phyloP scores from a whole-genome alignment of 2,888 invertebrate genomes.

The Colostygia pectinataria region DNA sequence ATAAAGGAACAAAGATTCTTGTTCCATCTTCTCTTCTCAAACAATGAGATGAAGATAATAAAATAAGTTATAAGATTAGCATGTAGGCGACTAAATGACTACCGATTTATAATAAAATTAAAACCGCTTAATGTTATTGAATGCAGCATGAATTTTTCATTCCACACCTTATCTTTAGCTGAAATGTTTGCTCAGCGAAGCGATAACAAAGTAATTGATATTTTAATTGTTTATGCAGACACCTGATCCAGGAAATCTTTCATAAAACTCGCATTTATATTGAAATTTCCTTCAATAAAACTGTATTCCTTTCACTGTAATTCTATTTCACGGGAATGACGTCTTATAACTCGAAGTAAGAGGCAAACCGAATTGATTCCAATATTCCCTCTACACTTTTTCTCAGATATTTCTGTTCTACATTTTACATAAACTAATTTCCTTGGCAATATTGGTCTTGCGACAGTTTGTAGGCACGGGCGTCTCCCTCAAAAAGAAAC shows the following conservation, averaged over 20 bases:
- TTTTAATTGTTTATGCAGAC: slow-evolving; percentile 61
- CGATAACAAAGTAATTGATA: slow-evolving; percentile 57
- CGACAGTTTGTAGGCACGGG: slow-evolving; percentile 77
- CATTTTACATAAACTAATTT: slow-evolving; percentile 83
- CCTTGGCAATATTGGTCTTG: slow-evolving; percentile 81
- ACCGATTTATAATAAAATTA: too few species aligned
- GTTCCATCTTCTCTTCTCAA: too few species aligned
- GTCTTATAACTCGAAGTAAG: slow-evolving; percentile 58
- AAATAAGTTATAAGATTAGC: too few species aligned
- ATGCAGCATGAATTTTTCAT: slow-evolving; percentile 48
- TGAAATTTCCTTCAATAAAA: slow-evolving; percentile 20
- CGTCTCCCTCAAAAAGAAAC: slow-evolving; percentile 74
- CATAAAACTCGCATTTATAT: slow-evolving; percentile 18
- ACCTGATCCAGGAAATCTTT: slow-evolving; percentile 19
- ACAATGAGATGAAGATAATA: too few species aligned
- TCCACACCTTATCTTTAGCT: slow-evolving; percentile 58
- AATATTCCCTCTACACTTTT: slow-evolving; percentile 73
- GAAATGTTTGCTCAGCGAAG: slow-evolving; percentile 52
- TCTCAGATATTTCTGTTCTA: slow-evolving; percentile 76
- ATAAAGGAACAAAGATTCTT: too few species aligned
- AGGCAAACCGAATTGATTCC: slow-evolving; percentile 70
- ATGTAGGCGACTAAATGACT: too few species aligned
- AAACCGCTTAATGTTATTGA: too few species aligned
- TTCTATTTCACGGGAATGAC: slow-evolving; percentile 57
- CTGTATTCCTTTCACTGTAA: slow-evolving; percentile 43